Base-by-base conservation (phyloP, 2,888 invertebrate species). In the Falcaria lacertinaria region DNA sequence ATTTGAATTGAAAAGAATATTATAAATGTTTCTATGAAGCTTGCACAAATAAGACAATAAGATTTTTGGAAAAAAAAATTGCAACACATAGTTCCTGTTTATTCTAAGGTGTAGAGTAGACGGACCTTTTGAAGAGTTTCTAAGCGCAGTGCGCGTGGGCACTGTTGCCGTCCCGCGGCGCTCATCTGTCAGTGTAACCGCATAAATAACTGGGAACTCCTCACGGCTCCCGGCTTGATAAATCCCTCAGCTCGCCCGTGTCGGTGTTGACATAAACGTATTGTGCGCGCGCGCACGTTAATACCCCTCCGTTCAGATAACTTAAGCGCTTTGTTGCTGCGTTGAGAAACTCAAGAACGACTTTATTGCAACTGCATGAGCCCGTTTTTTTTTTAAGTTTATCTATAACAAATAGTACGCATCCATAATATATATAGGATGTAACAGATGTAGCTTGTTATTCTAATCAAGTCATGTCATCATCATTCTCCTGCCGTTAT, bases 221-320 rank as follows among this genome's bases (percentile, higher is more conserved):
- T 66, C 60, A 67, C 54, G 47, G 74, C 73, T 74, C 65, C 78
- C 52, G 75, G 68, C 69, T 71, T 75, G 71, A 79, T 80, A 76
- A 74, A 78, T 78, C 67, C 74, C 52, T 66, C 58, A 58, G 53
- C 50, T 48, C 44, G 43, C 44, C 52, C 44, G 57, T 64, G 64
- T 64, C 59, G 61, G 62, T 69, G 71, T 59, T 59, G 74, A 76
- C 72, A 66, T 60, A 54, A 57, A 74, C 52, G 60, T 64, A 77
- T 74, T 71, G 65, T 70, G 44, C 39, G 49, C 48, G 36, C 44
- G 48, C 42, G 19, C 40, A 44, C 49, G 45, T 56, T 61, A 50
- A 54, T 52, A 45, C 48, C 34, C 22, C 37, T 19, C 42, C 41
- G 41, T 52, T 45, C 49, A 47, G 48, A 50, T 47, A 49, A 49